Evolutionary conservation across 2,113 vertebrate genomes (phyloP).

Genomic region (Calcarius ornatus): DNA sequence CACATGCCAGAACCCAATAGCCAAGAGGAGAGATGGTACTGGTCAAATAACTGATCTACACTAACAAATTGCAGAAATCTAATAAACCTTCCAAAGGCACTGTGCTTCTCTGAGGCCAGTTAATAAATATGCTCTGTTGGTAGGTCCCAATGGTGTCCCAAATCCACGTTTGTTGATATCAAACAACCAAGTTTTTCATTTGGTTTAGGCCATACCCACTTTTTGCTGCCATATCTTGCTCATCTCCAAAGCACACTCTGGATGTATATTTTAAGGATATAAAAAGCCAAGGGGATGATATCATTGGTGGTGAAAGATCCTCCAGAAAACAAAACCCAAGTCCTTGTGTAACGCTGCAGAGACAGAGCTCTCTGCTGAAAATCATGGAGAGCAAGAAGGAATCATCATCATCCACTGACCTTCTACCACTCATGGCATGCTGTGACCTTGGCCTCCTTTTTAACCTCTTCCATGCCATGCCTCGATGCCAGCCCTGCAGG

Average conservation of each 20-base stretch:
- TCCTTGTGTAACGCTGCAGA: not conserved
- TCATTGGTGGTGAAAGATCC: not conserved
- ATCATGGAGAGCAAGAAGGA: not conserved
- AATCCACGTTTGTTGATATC: not conserved
- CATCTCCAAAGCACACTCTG: not conserved
- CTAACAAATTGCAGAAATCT: not conserved
- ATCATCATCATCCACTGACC: not conserved
- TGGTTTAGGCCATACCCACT: not conserved
- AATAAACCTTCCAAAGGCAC: not conserved
- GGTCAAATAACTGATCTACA: not conserved
- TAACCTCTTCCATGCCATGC: constrained; percentile 39
- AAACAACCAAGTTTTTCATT: not conserved
- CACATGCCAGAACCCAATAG: not conserved
- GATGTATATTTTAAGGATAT: not conserved
- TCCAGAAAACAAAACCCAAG: not conserved
- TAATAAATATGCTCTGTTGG: not conserved
- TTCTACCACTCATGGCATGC: not conserved
- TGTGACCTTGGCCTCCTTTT: constrained; percentile 15
- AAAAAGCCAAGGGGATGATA: not conserved
- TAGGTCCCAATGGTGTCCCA: not conserved
- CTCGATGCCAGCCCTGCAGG: constrained; percentile 17
- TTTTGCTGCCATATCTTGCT: not conserved
- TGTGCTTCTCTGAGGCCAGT: not conserved
- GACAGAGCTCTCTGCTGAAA: not conserved
- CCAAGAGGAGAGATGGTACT: not conserved